These are phyloP conservation scores for Camptogramma bilineatum DNA, from an alignment of 2,888 invertebrate genomes.

Conservation along the genomic window DNA sequence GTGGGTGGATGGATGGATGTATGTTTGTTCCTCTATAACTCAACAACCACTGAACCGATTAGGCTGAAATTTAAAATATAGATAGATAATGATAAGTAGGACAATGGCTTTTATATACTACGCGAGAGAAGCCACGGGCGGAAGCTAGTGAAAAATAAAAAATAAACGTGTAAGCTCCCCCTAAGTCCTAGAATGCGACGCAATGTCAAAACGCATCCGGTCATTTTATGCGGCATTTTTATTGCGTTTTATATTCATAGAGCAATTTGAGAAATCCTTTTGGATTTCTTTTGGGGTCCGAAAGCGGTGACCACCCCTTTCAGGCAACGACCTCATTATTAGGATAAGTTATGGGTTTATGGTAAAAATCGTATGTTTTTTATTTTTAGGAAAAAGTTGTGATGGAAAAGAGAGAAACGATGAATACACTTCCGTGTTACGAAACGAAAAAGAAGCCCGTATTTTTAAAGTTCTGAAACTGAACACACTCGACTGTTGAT, in stretches of 20 bases:
- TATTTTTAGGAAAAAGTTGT: background rate
- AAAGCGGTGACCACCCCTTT: constrained; percentile 39
- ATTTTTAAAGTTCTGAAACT: no score
- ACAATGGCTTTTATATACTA: no score
- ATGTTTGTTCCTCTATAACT: no score
- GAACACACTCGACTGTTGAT: no score
- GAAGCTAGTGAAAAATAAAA: no score
- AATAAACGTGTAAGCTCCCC: constrained; percentile 43
- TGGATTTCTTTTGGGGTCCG: constrained; percentile 40
- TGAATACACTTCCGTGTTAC: no score
- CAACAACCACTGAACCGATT: no score
- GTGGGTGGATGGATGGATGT: no score
- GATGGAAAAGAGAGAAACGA: background rate
- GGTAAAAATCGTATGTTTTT: constrained; percentile 26
- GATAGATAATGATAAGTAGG: no score
- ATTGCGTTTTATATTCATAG: constrained; percentile 82
- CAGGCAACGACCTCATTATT: constrained; percentile 41
- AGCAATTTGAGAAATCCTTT: constrained; percentile 76
- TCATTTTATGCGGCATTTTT: constrained; percentile 74
- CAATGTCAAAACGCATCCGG: constrained; percentile 70
- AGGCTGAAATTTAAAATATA: no score
- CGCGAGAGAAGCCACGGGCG: no score
- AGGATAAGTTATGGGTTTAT: constrained; percentile 34
- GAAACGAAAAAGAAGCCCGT: no score
- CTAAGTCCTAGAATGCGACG: constrained; percentile 56